Evolutionary conservation across 2,113 vertebrate species (phyloP).

Genomic region (Trochalopteron elliotii): DNA sequence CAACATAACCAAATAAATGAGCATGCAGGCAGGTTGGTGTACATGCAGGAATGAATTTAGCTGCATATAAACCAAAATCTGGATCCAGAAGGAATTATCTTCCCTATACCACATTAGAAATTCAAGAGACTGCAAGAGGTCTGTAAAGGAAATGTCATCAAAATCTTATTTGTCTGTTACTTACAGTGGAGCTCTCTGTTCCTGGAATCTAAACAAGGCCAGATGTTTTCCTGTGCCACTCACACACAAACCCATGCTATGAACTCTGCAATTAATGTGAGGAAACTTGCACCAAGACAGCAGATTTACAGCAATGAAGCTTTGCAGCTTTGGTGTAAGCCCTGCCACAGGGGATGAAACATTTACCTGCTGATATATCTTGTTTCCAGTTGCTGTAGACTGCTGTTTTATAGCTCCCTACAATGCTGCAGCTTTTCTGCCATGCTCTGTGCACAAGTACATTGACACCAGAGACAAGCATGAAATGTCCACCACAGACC

Average conservation of each 20-base stretch:
- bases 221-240: not conserved
- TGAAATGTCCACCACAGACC: not conserved
- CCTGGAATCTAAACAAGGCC: not conserved
- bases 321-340: not conserved
- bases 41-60: not conserved
- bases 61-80: not conserved
- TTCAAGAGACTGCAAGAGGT: not conserved
- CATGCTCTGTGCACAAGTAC: not conserved
- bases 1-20: not conserved
- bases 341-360: slow-evolving; percentile 1
- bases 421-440: not conserved
- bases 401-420: not conserved
- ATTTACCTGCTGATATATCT: slow-evolving; percentile 12
- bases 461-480: not conserved
- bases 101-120: not conserved
- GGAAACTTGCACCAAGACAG: not conserved
- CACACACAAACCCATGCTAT: not conserved
- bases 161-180: not conserved
- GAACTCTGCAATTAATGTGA: not conserved
- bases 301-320: not conserved
- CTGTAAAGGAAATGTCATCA: not conserved
- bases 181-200: not conserved
- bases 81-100: not conserved
- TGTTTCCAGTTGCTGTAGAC: not conserved
- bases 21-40: not conserved